Evolutionary conservation across 1,140 invertebrate species (phyloP).

Genomic region (Glomeris maerens): DNA sequence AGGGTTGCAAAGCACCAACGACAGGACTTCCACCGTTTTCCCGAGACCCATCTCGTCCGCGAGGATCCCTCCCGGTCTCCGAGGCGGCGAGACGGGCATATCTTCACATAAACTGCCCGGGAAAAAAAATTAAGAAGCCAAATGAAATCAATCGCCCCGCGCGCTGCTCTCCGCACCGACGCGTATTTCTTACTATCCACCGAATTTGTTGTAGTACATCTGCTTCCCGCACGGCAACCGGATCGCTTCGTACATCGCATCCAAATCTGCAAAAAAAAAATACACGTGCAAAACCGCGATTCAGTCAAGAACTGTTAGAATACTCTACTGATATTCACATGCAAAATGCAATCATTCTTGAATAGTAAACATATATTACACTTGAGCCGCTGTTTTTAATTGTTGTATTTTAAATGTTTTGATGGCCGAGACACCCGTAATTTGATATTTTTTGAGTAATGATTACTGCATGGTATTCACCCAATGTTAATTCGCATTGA

Average conservation of each 20-base stretch:
- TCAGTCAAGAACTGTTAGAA: no score
- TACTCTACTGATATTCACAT: no score
- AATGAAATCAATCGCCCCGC: slow-evolving; percentile 10
- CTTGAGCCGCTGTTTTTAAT: no score
- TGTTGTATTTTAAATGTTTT: no score
- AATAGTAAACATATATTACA: no score
- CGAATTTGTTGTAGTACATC: slow-evolving; percentile 40
- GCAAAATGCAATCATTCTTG: no score
- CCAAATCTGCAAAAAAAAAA: slow-evolving; percentile 19
- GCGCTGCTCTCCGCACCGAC: background rate
- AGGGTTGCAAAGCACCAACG: slow-evolving; percentile 47
- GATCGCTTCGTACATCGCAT: slow-evolving; percentile 30
- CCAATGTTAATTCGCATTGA: no score
- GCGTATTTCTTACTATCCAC: slow-evolving; percentile 29
- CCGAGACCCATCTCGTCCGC: slow-evolving; percentile 75
- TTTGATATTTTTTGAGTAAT: no score
- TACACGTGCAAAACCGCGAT: no score
- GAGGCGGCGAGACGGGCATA: slow-evolving; percentile 23
- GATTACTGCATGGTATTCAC: no score
- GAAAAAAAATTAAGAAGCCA: slow-evolving; percentile 5
- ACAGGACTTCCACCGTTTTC: slow-evolving; percentile 63
- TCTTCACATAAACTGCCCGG: slow-evolving; percentile 22
- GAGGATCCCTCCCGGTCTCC: slow-evolving; percentile 53
- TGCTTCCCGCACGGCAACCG: slow-evolving; percentile 25
- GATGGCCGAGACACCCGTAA: no score